Base-by-base conservation (phyloP, 1,140 invertebrate genomes). In the Trichonephila clavipes region DNA sequence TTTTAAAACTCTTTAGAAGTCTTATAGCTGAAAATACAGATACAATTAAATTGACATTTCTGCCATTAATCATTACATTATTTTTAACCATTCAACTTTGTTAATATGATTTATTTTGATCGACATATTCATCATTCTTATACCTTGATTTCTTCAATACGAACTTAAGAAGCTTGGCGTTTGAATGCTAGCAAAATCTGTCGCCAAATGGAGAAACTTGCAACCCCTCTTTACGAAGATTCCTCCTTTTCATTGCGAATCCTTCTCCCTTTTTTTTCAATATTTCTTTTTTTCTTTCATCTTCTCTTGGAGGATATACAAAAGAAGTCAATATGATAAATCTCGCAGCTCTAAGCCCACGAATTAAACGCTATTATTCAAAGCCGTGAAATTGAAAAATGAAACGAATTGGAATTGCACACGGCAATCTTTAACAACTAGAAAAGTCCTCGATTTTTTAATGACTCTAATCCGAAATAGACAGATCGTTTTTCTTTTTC, bases 301-400 rank as follows among this genome's bases (percentile, higher is more conserved):
- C 91, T 87, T 19, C 77, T 61, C 81, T 34, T 87, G 51, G 51
- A 51, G 51, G 91, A 92, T 87, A 72, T 87, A 92, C 83, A 92
- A 92, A 92, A 87, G 91, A 92, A 92, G 82, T 92, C 91, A 92
- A 86, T 92, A 87, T 92, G 91, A 92, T 92, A 92, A 92, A 92
- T 92, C 91, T 92, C 66, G 66, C 44, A 62, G 82, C 44, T 6
- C 61, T 87, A 86, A 92, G 82, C 44, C 51, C 44, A 51, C 64
- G 83, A 92, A 92, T 87, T 92, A 66, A 87, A 66, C 91, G 82
- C 66, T 92, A 87, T 92, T 92, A 87, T 92, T 92, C 66, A 92
- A 87, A 92, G 91, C 91, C 91, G 85, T 92, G 91, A 92, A 92
- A 87, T 92, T 92, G 91, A 92, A 92, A 92, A 92, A 92, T 92